Conservation (phyloP, 1,140 invertebrate species). For the Heliconius hermathena region DNA sequence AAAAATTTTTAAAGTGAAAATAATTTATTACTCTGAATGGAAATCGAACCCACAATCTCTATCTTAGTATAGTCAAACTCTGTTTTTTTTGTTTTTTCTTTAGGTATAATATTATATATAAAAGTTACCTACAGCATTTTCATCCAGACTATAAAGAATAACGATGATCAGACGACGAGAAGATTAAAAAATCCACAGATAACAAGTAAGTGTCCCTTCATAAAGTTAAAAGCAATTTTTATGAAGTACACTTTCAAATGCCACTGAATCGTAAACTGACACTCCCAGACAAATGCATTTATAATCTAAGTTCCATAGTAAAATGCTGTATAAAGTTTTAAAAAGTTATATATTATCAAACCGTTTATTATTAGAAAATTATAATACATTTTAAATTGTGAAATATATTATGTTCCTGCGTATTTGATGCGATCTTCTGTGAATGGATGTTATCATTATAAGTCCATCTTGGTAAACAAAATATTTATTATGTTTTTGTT, state of each 20-base stretch:
- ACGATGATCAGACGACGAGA: constrained; percentile 1
- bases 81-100: no score
- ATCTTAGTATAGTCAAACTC: no score
- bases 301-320: neutral
- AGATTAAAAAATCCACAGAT: constrained; percentile 30
- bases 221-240: constrained; percentile 57
- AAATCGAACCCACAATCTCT: no score
- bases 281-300: constrained; percentile 19
- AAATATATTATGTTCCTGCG: no score
- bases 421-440: no score
- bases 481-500: no score
- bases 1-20: no score
- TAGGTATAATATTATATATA: neutral
- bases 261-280: constrained; percentile 27
- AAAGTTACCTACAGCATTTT: neutral
- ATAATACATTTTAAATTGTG: neutral
- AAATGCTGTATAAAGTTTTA: neutral
- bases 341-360: neutral
- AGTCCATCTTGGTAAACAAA: no score
- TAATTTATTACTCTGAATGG: no score
- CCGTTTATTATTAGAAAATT: neutral
- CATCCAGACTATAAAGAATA: constrained; percentile 7
- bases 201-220: constrained; percentile 30
- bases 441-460: no score
- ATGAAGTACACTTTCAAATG: constrained; percentile 42